Evolutionary conservation across 2,888 invertebrate species (phyloP).

Genomic region (Nesidiocoris tenuis): DNA sequence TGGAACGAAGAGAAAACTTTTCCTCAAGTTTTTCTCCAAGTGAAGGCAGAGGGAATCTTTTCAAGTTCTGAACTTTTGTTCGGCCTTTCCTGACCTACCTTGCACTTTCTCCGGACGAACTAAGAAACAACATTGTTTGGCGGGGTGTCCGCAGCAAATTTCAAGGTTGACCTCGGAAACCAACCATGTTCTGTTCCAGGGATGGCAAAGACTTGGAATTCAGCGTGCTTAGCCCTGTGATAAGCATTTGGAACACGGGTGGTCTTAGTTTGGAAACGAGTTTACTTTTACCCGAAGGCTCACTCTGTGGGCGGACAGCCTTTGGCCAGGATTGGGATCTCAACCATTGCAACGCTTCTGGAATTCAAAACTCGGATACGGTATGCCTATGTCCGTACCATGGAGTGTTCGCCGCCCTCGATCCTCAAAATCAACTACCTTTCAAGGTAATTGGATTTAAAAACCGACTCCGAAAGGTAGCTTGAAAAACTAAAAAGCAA

Average conservation of each 20-base stretch:
- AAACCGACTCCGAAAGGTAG: too few relatives aligned
- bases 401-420: slow-evolving; percentile 43
- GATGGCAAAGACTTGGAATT: slow-evolving; percentile 49
- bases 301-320: slow-evolving; percentile 43
- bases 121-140: not conserved
- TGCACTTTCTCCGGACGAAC: not conserved
- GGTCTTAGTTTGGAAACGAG: slow-evolving; percentile 34
- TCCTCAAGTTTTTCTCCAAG: too few relatives aligned
- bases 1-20: too few relatives aligned
- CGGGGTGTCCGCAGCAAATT: not conserved
- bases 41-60: too few relatives aligned
- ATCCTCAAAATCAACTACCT: slow-evolving; percentile 22
- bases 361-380: slow-evolving; percentile 19
- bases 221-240: slow-evolving; percentile 45
- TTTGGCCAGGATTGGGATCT: slow-evolving; percentile 64
- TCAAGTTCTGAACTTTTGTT: not conserved
- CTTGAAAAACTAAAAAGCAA: too few relatives aligned
- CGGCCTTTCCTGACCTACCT: not conserved
- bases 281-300: slow-evolving; percentile 40
- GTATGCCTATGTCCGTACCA: slow-evolving; percentile 39
- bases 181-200: slow-evolving; percentile 43
- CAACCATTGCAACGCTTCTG: slow-evolving; percentile 57
- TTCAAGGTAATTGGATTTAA: slow-evolving; percentile 37
- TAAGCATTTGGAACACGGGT: slow-evolving; percentile 43
- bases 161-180: too few relatives aligned